A percentile compares a stretch with the other conserved stretches of the same genome.
phyloP scores from a whole-genome alignment of 2,888 invertebrate species.

The Busseola fusca region DNA sequence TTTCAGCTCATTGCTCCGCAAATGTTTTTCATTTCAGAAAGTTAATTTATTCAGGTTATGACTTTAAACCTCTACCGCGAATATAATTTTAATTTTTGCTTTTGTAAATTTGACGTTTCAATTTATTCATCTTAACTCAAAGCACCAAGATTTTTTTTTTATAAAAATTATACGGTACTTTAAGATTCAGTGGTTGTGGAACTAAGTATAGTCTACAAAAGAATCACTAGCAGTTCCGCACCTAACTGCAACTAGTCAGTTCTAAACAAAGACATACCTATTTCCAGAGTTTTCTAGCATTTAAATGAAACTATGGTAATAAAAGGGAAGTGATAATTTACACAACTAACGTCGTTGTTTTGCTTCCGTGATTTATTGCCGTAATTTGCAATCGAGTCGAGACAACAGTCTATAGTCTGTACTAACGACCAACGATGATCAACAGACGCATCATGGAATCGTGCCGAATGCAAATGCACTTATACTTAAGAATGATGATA shows the following conservation, averaged over 20 bases:
- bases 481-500: slow-evolving; percentile 28
- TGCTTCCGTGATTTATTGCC: slow-evolving; percentile 71
- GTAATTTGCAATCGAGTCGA: slow-evolving; percentile 62
- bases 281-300: slow-evolving; percentile 33
- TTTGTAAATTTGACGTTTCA: background rate
- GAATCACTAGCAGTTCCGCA: slow-evolving; percentile 11
- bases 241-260: background rate
- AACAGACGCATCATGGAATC: slow-evolving; percentile 47
- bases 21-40: background rate
- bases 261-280: slow-evolving; percentile 9
- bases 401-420: slow-evolving; percentile 46
- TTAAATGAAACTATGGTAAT: slow-evolving; percentile 41
- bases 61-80: background rate
- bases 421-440: slow-evolving; percentile 52
- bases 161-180: background rate
- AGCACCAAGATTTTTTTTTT: background rate
- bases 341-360: slow-evolving; percentile 70
- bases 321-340: slow-evolving; percentile 58
- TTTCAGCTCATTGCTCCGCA: background rate
- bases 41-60: background rate
- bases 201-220: background rate
- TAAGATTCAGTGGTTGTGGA: background rate
- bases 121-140: no score
- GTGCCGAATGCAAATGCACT: slow-evolving; percentile 48
- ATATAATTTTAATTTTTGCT: background rate